phyloP scores from a whole-genome alignment of 2,113 vertebrate species.

The Nycticryphes semicollaris region DNA sequence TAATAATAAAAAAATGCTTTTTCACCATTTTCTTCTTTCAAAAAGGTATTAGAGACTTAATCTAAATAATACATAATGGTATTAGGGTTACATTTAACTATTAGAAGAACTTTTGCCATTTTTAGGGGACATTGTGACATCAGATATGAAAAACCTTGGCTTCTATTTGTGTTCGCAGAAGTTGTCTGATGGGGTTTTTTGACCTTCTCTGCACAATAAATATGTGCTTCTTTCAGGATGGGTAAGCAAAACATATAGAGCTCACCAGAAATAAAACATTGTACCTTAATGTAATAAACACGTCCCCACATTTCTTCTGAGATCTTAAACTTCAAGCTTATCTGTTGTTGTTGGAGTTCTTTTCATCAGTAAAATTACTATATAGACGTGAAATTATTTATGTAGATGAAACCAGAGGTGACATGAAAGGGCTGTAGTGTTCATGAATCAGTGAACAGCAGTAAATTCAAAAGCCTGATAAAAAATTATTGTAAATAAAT shows the following conservation, averaged over 20 bases:
- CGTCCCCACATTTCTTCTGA: neutral
- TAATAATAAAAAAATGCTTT: neutral
- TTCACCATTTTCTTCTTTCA: neutral
- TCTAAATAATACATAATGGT: neutral
- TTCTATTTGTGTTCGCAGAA: neutral
- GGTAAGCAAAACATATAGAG: neutral
- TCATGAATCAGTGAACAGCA: neutral
- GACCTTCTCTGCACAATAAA: neutral
- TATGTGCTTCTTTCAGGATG: neutral
- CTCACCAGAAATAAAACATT: neutral
- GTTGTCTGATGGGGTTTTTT: neutral
- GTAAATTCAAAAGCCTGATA: neutral
- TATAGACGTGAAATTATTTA: neutral
- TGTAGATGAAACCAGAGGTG: neutral
- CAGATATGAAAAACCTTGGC: neutral
- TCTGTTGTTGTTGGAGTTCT: neutral
- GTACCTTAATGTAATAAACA: neutral
- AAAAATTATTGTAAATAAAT: neutral
- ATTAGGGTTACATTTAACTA: neutral
- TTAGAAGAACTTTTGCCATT: neutral
- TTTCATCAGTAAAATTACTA: neutral
- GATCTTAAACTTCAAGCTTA: neutral
- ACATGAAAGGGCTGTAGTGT: neutral
- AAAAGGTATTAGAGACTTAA: neutral
- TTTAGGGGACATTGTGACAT: neutral